A percentile compares a stretch with the other conserved stretches of the same genome.
phyloP scores from a whole-genome alignment of 2,113 vertebrate species.

The Boulengerochromis microlepis region DNA sequence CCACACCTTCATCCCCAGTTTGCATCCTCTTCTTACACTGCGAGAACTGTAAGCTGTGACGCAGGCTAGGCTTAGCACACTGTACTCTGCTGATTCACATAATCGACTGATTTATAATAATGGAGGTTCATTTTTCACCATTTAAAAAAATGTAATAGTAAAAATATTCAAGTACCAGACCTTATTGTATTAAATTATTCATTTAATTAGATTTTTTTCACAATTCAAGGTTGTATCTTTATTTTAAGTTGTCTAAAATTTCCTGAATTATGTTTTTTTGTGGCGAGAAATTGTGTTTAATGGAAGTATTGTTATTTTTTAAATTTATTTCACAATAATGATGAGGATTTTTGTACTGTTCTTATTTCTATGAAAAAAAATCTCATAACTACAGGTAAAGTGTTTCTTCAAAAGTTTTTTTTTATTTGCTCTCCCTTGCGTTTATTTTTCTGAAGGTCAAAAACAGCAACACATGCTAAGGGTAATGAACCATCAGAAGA shows the following conservation, averaged over 20 bases:
- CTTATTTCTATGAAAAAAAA: neutral
- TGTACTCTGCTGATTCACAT: neutral
- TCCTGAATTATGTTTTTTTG: neutral
- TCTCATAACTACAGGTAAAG: no score
- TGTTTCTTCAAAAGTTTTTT: neutral
- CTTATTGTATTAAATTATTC: neutral
- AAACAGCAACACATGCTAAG: constrained; percentile 5
- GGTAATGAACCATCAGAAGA: constrained; percentile 22
- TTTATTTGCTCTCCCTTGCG: neutral
- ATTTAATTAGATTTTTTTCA: neutral
- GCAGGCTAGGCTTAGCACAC: neutral
- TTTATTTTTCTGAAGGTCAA: constrained; percentile 27
- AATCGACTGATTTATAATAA: neutral
- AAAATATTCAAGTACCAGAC: neutral
- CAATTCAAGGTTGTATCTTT: neutral
- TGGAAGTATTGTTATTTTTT: neutral
- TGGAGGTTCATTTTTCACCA: neutral
- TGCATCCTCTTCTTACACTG: neutral
- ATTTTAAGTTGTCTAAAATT: neutral
- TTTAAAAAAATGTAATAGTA: neutral
- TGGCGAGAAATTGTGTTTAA: neutral
- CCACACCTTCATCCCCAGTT: constrained; percentile 1
- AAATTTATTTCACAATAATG: neutral
- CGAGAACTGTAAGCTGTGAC: neutral
- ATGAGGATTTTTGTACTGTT: neutral